A percentile compares a stretch with the other conserved stretches of the same genome.
Evolutionary conservation across 2,113 vertebrate genomes (phyloP).

Genomic region (Pteronura brasiliensis): DNA sequence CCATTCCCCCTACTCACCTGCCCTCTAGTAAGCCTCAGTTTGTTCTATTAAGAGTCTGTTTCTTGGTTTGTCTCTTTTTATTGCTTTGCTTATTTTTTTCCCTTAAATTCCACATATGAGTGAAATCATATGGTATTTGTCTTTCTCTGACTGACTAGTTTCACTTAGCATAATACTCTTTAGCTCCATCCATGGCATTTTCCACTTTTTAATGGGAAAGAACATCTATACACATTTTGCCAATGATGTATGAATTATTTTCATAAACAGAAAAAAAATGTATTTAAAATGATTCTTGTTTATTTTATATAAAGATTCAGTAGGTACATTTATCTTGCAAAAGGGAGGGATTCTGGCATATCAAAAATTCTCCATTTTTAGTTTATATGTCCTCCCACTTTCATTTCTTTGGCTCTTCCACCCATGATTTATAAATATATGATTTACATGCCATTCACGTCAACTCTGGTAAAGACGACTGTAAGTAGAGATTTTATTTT

Average conservation of each 20-base stretch:
- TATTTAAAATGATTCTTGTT: background rate
- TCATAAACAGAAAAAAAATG: background rate
- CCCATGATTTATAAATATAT: background rate
- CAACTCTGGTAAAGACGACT: background rate
- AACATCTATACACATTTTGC: background rate
- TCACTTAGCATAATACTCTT: background rate
- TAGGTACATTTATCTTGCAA: background rate
- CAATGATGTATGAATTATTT: background rate
- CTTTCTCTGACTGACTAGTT: background rate
- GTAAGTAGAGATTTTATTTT: background rate
- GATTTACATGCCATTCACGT: background rate
- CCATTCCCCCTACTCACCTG: background rate
- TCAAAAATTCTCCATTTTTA: background rate
- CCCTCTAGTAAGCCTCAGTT: background rate
- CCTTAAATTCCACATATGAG: background rate
- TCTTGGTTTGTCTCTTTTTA: background rate
- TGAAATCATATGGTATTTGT: background rate
- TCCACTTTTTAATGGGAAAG: background rate
- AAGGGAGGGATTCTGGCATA: background rate
- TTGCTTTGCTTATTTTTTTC: background rate
- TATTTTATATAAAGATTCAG: background rate
- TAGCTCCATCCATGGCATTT: background rate
- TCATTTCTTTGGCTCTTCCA: background rate
- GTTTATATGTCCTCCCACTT: background rate
- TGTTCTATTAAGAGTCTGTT: background rate